A percentile compares a stretch with the other conserved stretches of the same genome.
Conservation (phyloP, 2,888 invertebrate genomes). For the Mechanitis mazaeus region DNA sequence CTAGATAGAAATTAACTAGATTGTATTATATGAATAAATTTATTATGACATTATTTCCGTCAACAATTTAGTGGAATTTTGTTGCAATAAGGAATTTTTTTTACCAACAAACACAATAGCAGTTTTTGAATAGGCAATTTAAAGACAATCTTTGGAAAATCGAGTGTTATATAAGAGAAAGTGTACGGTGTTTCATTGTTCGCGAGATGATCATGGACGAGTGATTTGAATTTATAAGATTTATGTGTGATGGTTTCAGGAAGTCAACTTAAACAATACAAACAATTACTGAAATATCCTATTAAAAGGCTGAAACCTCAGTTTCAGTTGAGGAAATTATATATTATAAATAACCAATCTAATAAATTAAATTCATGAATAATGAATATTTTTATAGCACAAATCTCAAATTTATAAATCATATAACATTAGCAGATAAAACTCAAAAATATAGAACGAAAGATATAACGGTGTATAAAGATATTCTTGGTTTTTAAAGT, state of each 20-base stretch:
- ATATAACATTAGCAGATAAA: too few species aligned
- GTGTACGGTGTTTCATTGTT: slow-evolving; percentile 18
- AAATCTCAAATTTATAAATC: too few species aligned
- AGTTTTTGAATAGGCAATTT: slow-evolving; percentile 27
- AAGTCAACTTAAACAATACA: too few species aligned
- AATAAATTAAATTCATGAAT: too few species aligned
- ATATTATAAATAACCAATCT: too few species aligned
- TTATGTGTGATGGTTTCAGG: background rate
- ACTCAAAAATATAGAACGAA: slow-evolving; percentile 8
- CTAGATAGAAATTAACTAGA: slow-evolving; percentile 6
- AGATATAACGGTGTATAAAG: too few species aligned
- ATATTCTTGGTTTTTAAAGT: slow-evolving; percentile 10
- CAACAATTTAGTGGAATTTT: too few species aligned
- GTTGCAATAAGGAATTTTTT: background rate
- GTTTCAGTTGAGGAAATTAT: too few species aligned
- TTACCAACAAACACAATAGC: slow-evolving; percentile 17
- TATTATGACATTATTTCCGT: background rate
- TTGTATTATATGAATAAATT: background rate
- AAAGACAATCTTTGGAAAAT: slow-evolving; percentile 26
- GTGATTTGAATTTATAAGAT: background rate
- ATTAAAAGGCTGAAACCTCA: too few species aligned
- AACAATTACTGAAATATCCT: too few species aligned
- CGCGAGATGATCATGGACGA: slow-evolving; percentile 1
- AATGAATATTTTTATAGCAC: too few species aligned
- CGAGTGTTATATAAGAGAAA: slow-evolving; percentile 17